A percentile compares a stretch with the other conserved stretches of the same genome.
Conservation (phyloP, 2,797 vertebrate species). For the Zalophus californianus region DNA sequence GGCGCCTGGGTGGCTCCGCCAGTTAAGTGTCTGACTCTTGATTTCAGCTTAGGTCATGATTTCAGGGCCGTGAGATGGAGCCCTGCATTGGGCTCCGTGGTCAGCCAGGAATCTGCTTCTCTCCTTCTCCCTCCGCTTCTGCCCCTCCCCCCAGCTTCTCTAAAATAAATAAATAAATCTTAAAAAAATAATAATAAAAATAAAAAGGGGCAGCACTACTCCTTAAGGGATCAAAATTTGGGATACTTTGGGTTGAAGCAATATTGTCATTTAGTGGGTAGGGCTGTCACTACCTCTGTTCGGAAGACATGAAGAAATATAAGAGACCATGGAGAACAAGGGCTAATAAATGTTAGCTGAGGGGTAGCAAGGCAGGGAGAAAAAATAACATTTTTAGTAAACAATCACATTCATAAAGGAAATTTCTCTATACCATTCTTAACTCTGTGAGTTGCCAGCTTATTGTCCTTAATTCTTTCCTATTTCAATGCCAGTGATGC, state of each 20-base stretch:
- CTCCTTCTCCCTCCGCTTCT: too few relatives aligned
- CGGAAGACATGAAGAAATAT: background rate
- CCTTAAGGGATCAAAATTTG: background rate
- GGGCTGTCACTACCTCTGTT: background rate
- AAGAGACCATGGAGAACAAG: background rate
- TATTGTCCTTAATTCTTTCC: background rate
- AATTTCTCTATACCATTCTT: background rate
- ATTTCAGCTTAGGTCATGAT: too few relatives aligned
- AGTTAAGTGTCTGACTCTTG: too few relatives aligned
- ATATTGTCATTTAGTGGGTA: background rate
- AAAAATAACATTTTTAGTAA: background rate
- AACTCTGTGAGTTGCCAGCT: background rate
- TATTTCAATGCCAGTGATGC: background rate
- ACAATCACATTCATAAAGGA: background rate
- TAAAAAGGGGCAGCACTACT: background rate
- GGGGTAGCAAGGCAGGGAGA: background rate
- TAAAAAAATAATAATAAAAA: background rate
- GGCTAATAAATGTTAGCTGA: background rate
- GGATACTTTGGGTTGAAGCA: background rate
- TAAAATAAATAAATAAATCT: background rate
- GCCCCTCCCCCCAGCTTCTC: too few relatives aligned
- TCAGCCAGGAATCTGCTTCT: too few relatives aligned
- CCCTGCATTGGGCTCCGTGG: too few relatives aligned
- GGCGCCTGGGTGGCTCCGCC: too few relatives aligned
- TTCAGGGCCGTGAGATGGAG: too few relatives aligned